A percentile compares a stretch with the other conserved stretches of the same genome.
phyloP scores from a whole-genome alignment of 2,797 vertebrate species.

The Odontamblyopus lacepedii region DNA sequence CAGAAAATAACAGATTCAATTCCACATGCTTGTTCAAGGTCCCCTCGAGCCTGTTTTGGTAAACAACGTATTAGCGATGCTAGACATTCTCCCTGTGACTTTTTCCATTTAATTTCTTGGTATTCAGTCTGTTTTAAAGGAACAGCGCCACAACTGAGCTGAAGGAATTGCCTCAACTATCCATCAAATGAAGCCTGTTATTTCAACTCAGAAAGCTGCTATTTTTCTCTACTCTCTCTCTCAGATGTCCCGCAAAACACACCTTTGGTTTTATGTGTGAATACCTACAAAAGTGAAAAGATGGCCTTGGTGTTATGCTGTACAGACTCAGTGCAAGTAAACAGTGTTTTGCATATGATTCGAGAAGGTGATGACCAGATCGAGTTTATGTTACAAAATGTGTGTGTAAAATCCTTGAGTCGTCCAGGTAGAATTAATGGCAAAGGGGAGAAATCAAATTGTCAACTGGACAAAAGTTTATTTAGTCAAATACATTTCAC shows the following conservation, averaged over 20 bases:
- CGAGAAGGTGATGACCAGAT: background rate
- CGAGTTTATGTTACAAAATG: background rate
- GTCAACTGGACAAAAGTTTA: no score
- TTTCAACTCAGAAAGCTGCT: constrained; percentile 16
- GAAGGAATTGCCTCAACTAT: constrained; percentile 11
- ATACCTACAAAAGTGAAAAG: background rate
- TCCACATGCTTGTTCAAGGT: background rate
- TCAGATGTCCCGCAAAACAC: background rate
- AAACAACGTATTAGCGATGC: constrained; percentile 6
- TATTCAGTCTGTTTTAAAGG: constrained; percentile 13
- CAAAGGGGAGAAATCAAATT: no score
- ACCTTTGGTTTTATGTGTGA: background rate
- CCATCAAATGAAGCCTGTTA: constrained; percentile 11
- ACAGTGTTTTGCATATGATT: constrained; percentile 7
- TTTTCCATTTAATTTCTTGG: constrained; percentile 8
- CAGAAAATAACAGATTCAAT: background rate
- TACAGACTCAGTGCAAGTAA: background rate
- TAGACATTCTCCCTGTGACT: background rate
- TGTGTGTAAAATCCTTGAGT: no score
- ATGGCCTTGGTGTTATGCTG: background rate
- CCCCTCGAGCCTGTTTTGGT: background rate
- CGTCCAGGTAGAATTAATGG: no score
- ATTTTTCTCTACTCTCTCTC: background rate
- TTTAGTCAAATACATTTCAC: no score
- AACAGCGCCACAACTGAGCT: constrained; percentile 14